Percentiles rank a stretch among this genome's conserved stretches.
Conservation (phyloP, 2,113 vertebrate genomes). For the Centropus bengalensis region DNA sequence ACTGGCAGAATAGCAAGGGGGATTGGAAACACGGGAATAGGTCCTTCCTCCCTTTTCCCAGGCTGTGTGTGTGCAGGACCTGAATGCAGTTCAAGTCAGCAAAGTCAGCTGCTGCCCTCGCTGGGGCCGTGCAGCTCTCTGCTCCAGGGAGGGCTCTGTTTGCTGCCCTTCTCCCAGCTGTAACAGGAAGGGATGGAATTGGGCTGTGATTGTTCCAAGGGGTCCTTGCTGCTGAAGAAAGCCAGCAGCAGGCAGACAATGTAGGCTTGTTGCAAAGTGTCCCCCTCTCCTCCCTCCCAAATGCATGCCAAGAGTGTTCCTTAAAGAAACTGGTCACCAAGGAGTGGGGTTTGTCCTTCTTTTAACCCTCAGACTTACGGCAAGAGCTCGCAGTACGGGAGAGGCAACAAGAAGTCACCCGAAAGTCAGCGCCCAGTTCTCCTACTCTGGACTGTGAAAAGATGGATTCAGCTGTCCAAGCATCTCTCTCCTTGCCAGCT, state of each 20-base stretch:
- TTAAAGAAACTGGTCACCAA: neutral
- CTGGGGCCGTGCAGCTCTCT: neutral
- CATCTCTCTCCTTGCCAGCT: slow-evolving; percentile 92
- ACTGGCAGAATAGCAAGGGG: neutral
- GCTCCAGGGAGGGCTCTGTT: neutral
- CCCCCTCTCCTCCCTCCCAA: neutral
- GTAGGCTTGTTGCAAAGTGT: neutral
- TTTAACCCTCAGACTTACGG: slow-evolving; percentile 83
- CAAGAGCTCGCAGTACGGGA: slow-evolving; percentile 96
- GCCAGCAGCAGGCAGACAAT: neutral
- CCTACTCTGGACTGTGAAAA: slow-evolving; percentile 93
- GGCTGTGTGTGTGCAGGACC: neutral
- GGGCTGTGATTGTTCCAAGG: neutral
- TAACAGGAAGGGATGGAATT: accelerated
- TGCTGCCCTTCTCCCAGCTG: neutral
- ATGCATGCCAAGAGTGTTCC: neutral
- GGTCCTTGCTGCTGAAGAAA: neutral
- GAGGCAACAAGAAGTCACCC: slow-evolving; percentile 87
- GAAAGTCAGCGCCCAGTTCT: slow-evolving; percentile 95
- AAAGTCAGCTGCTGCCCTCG: accelerated
- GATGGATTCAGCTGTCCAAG: slow-evolving; percentile 92
- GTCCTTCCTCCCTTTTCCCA: neutral
- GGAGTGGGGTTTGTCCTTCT: neutral
- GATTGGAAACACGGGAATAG: neutral
- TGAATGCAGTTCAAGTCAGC: no score